Evolutionary conservation across 2,797 vertebrate genomes (phyloP), one percentile per base, ranked within the genome.

Genomic region (Malurus leucopterus): DNA sequence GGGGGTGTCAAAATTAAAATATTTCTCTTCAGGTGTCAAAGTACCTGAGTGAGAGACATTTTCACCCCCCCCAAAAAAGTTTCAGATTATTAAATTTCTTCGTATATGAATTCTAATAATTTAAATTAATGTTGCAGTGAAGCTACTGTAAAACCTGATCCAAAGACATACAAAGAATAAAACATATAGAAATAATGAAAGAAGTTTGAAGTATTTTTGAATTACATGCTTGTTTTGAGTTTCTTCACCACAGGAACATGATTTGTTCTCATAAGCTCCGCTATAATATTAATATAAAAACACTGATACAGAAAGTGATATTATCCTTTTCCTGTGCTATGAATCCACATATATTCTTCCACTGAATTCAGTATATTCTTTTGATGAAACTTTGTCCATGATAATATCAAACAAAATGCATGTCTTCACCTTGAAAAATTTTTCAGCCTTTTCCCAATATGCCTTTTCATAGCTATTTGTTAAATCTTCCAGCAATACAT

Each of bases 251-350:
- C 44, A 75, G 49, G 32, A 57, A 19, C 3, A 27, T 19, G 0
- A 32, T 3, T 9, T 43, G 9, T 3, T 44, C 12, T 72, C 26
- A 15, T 46, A 51, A 87, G 2, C 1, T n/a, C 4, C 1, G 1
- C 21, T 29, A 40, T 44, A 69, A 70, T 30, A 27, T 12, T 29
- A 58, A 4, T 13, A 41, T 29, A 54, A 71, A 86, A 85, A 30
- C 18, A 26, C 2, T 53, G 32, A 57, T 18, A 40, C 20, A 4
- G 0, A 7, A 80, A 75, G 22, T 40, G 29, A 65, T 78, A 65
- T 21, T 53, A 13, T 41, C 13, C 3, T 82, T 82, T 84, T 63
- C 13, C 41, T 84, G 23, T 34, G 17, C 26, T 68, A 18, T 46
- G 13, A 81, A 57, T 70, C 16, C 8, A 18, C 17, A 3, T 43